These are phyloP conservation scores for Zhuqinia jingwanae DNA, from an alignment of 2,888 invertebrate species.

Conservation along the genomic window DNA sequence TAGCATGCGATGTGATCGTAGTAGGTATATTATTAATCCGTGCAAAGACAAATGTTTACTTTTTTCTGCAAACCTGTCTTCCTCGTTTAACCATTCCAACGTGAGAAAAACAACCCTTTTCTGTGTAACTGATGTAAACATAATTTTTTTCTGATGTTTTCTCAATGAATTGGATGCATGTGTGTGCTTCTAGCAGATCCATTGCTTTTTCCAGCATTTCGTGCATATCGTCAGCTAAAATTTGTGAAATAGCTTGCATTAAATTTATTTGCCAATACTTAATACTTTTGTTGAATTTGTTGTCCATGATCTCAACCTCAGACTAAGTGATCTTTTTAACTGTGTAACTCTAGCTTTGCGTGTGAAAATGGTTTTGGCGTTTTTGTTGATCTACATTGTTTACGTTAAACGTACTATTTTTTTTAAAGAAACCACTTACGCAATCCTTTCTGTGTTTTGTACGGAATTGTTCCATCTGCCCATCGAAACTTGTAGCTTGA, in stretches of 20 bases:
- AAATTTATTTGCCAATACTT: too few relatives aligned
- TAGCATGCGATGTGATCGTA: too few relatives aligned
- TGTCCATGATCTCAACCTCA: too few relatives aligned
- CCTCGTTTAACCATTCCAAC: slow-evolving; percentile 73
- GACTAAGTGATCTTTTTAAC: too few relatives aligned
- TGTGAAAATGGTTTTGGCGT: too few relatives aligned
- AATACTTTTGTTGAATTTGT: too few relatives aligned
- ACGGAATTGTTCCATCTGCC: slow-evolving; percentile 67
- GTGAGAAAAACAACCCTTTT: slow-evolving; percentile 74
- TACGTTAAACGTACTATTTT: neutral
- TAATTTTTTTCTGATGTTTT: slow-evolving; percentile 70
- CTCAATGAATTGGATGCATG: slow-evolving; percentile 71
- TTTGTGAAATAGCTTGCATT: neutral
- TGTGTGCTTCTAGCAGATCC: slow-evolving; percentile 64
- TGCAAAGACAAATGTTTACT: slow-evolving; percentile 44
- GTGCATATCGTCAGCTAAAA: slow-evolving; percentile 63
- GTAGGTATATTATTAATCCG: too few relatives aligned
- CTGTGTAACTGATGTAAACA: slow-evolving; percentile 71
- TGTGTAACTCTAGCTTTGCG: too few relatives aligned
- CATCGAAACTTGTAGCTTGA: slow-evolving; percentile 60
- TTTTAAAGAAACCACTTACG: slow-evolving; percentile 47
- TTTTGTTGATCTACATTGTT: too few relatives aligned
- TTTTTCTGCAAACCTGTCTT: slow-evolving; percentile 71
- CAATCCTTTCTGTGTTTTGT: slow-evolving; percentile 57
- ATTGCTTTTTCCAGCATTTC: slow-evolving; percentile 68